These are phyloP conservation scores for Coelogynopora nodosa DNA, from an alignment of 2,888 invertebrate genomes.

Conservation along the genomic window DNA sequence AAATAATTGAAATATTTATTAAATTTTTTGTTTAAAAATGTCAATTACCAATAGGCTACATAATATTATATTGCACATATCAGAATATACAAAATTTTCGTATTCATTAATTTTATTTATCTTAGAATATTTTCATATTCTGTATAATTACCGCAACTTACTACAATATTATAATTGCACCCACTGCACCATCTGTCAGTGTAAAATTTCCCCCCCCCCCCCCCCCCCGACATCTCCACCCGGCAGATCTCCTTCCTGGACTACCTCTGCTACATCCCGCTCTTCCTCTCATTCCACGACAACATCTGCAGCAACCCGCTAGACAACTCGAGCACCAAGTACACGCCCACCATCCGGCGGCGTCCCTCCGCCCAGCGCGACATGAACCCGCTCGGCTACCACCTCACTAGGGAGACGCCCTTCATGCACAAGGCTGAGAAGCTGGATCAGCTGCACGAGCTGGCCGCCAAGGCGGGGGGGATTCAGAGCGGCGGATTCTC, in stretches of 20 bases:
- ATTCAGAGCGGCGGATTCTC: too few species aligned
- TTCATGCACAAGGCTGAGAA: constrained; percentile 50
- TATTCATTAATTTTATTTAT: too few species aligned
- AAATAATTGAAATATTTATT: too few species aligned
- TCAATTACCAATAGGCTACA: too few species aligned
- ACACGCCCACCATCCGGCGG: constrained; percentile 24
- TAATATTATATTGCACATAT: too few species aligned
- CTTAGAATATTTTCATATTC: neutral
- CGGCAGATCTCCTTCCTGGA: constrained; percentile 60
- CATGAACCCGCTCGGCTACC: constrained; percentile 58
- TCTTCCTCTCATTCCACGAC: constrained; percentile 61
- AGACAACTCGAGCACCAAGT: constrained; percentile 53
- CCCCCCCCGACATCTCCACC: neutral
- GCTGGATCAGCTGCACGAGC: too few species aligned
- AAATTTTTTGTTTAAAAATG: too few species aligned
- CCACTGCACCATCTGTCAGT: too few species aligned
- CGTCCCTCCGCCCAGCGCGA: constrained; percentile 54
- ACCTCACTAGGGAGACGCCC: constrained; percentile 52
- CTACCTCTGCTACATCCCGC: constrained; percentile 59
- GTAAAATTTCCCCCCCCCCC: too few species aligned
- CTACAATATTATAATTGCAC: neutral
- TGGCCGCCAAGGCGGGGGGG: too few species aligned
- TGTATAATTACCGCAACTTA: constrained; percentile 9
- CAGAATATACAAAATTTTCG: too few species aligned
- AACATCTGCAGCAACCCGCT: constrained; percentile 59